Conservation (phyloP, 2,888 invertebrate species). For the Harmothoe impar region DNA sequence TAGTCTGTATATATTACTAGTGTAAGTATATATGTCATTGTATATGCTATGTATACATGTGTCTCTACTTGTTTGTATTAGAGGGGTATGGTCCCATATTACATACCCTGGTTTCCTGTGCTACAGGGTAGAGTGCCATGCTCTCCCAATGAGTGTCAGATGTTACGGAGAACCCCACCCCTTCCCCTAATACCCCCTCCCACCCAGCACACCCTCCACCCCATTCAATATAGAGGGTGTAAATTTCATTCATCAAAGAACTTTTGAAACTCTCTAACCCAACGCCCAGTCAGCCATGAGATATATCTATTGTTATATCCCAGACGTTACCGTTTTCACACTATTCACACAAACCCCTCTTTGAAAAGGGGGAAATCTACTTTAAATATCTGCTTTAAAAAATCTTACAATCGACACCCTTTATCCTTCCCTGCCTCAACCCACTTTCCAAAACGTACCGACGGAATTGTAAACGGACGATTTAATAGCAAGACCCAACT, state of each 20-base stretch:
- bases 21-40: too few relatives aligned
- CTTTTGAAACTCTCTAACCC: not conserved
- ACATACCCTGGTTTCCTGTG: too few relatives aligned
- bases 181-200: too few relatives aligned
- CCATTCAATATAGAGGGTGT: not conserved
- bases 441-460: not conserved
- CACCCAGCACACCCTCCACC: too few relatives aligned
- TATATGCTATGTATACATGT: too few relatives aligned
- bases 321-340: slow-evolving; percentile 49
- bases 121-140: not conserved
- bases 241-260: slow-evolving; percentile 48
- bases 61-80: too few relatives aligned
- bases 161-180: not conserved
- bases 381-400: not conserved
- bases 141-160: not conserved
- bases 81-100: too few relatives aligned
- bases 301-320: slow-evolving; percentile 39
- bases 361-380: not conserved
- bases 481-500: not conserved
- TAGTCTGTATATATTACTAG: too few relatives aligned
- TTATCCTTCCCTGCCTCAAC: not conserved
- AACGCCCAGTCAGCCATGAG: slow-evolving; percentile 23
- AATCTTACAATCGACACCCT: not conserved
- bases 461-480: not conserved
- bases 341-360: not conserved